Percentiles rank a stretch among this genome's conserved stretches.
Conservation (phyloP, 2,888 invertebrate genomes). For the Ditylenchus weischeri region DNA sequence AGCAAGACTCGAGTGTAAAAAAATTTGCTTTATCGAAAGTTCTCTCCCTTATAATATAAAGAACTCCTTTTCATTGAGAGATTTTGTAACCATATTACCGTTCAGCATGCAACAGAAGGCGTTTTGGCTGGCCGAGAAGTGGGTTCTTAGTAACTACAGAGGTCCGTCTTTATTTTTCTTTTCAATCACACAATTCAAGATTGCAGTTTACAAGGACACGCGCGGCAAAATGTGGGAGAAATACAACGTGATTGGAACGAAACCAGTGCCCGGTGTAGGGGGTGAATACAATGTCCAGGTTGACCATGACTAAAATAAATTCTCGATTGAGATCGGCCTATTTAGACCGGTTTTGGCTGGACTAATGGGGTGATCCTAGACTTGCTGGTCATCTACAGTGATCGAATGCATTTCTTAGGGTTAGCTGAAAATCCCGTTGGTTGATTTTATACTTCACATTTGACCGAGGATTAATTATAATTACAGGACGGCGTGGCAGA, state of each 20-base stretch:
- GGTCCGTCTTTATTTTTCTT: too few species aligned
- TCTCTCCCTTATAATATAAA: too few species aligned
- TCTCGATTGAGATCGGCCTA: neutral
- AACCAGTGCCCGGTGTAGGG: slow-evolving; percentile 36
- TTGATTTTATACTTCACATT: too few species aligned
- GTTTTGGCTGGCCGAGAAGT: slow-evolving; percentile 50
- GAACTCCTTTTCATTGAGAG: too few species aligned
- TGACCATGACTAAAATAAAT: neutral
- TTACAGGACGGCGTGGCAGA: neutral
- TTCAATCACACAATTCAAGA: too few species aligned
- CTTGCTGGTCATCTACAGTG: slow-evolving; percentile 50
- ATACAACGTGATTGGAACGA: slow-evolving; percentile 37
- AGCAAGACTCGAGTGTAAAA: too few species aligned
- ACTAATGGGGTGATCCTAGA: slow-evolving; percentile 57
- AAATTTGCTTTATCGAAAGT: too few species aligned
- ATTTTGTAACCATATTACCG: too few species aligned
- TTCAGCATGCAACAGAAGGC: slow-evolving; percentile 53
- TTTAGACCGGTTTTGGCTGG: slow-evolving; percentile 57
- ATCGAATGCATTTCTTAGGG: slow-evolving; percentile 41
- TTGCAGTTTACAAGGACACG: slow-evolving; percentile 26
- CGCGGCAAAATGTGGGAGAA: slow-evolving; percentile 56
- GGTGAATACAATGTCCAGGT: slow-evolving; percentile 56
- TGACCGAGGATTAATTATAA: too few species aligned
- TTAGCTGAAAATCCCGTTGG: slow-evolving; percentile 19
- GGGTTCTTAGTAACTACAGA: slow-evolving; percentile 50